phyloP scores from a whole-genome alignment of 1,140 invertebrate species.

The Amphibalanus amphitrite region DNA sequence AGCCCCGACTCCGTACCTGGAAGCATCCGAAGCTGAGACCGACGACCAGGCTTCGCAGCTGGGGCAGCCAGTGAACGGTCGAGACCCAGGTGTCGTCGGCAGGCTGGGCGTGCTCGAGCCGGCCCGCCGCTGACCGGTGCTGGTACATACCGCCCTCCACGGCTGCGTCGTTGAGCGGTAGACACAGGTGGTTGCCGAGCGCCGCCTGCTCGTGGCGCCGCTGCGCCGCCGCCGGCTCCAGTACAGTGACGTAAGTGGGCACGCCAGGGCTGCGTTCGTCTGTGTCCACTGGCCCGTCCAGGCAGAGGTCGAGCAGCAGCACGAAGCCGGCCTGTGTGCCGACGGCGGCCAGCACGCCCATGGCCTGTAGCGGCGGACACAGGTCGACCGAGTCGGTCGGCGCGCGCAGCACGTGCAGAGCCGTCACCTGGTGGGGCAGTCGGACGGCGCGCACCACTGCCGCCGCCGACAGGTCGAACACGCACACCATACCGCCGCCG shows the following conservation, averaged over 20 bases:
- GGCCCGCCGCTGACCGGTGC: constrained; percentile 23
- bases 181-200: constrained; percentile 23
- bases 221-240: constrained; percentile 17
- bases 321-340: constrained; percentile 42
- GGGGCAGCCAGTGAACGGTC: constrained; percentile 38
- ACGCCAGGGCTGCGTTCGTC: constrained; percentile 9
- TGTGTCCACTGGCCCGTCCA: constrained; percentile 21
- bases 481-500: constrained; percentile 19
- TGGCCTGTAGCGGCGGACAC: constrained; percentile 22
- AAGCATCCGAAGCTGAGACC: constrained; percentile 53
- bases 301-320: constrained; percentile 40
- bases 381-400: constrained; percentile 21
- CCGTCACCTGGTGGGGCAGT: constrained; percentile 23
- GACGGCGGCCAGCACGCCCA: constrained; percentile 43
- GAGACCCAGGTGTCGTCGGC: constrained; percentile 31
- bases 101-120: constrained; percentile 31
- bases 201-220: constrained; percentile 21
- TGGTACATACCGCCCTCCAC: constrained; percentile 10
- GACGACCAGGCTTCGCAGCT: constrained; percentile 43
- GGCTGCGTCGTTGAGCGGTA: constrained; percentile 24
- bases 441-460: constrained; percentile 22
- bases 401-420: constrained; percentile 19
- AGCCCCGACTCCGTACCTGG: no score
- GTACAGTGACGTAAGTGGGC: background rate
- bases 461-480: constrained; percentile 22